Conservation (phyloP, 2,888 invertebrate genomes). For the Drosophila neutralis region DNA sequence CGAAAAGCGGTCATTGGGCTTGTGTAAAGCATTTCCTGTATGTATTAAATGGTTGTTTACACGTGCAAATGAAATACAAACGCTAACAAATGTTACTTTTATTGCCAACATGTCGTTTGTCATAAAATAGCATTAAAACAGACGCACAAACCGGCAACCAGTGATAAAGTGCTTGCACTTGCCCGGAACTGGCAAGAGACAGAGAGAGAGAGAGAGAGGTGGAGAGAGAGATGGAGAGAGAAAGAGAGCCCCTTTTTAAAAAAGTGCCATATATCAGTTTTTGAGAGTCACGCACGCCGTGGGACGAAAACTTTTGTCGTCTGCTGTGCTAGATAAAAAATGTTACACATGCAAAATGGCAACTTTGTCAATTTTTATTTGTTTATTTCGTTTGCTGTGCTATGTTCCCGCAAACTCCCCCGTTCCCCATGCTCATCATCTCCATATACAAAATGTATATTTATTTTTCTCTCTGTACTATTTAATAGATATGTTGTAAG, state of each 20-base stretch:
- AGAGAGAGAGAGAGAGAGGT: not conserved
- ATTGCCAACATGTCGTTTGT: conserved; percentile 60
- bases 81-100: conserved; percentile 62
- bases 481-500: conserved; percentile 40
- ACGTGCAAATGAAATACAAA: conserved; percentile 43
- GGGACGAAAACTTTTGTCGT: conserved; percentile 28
- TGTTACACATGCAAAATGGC: conserved; percentile 50
- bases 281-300: conserved; percentile 29
- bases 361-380: conserved; percentile 63
- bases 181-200: not conserved
- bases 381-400: conserved; percentile 39
- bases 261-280: conserved; percentile 55
- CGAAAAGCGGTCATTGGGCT: not conserved
- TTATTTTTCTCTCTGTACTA: not conserved
- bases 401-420: conserved; percentile 2
- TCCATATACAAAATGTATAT: not conserved
- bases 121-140: conserved; percentile 54
- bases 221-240: not conserved
- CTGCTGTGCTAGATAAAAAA: conserved; percentile 51
- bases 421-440: not conserved
- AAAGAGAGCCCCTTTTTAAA: conserved; percentile 12
- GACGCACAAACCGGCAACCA: conserved; percentile 38
- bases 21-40: conserved; percentile 1
- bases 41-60: conserved; percentile 11
- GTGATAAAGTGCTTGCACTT: conserved; percentile 36